Evolutionary conservation across 1,140 invertebrate genomes (phyloP).

Genomic region (Hypothenemus hampei): DNA sequence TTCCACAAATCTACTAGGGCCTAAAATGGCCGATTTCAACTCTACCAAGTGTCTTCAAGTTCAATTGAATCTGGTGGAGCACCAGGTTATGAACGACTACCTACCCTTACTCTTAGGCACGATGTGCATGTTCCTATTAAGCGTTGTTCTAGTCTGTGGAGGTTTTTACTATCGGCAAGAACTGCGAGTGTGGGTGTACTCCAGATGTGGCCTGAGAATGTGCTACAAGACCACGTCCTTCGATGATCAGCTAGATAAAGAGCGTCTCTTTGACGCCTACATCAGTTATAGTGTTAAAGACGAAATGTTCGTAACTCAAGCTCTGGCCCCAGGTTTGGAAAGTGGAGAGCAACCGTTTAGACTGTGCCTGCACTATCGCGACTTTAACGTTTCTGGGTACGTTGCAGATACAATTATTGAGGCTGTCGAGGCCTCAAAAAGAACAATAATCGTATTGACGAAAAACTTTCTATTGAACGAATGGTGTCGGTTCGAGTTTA

Average conservation of each 20-base stretch:
- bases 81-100: slow-evolving; percentile 73
- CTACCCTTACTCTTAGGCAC: slow-evolving; percentile 70
- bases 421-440: slow-evolving; percentile 81
- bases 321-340: slow-evolving; percentile 77
- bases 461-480: slow-evolving; percentile 91
- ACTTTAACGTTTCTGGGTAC: slow-evolving; percentile 77
- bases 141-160: slow-evolving; percentile 66
- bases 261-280: slow-evolving; percentile 85
- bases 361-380: slow-evolving; percentile 80
- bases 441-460: slow-evolving; percentile 85
- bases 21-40: slow-evolving; percentile 61
- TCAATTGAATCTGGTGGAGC: slow-evolving; percentile 62
- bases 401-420: slow-evolving; percentile 85
- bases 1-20: slow-evolving; percentile 55
- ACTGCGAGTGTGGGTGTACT: slow-evolving; percentile 81
- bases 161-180: slow-evolving; percentile 77
- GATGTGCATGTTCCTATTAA: slow-evolving; percentile 66
- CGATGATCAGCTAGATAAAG: slow-evolving; percentile 70
- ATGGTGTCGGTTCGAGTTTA: slow-evolving; percentile 92
- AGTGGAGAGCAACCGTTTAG: slow-evolving; percentile 68
- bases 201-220: slow-evolving; percentile 76
- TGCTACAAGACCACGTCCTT: slow-evolving; percentile 76
- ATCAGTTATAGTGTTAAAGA: slow-evolving; percentile 88
- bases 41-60: slow-evolving; percentile 62
- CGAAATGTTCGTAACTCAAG: slow-evolving; percentile 80